phyloP scores from a whole-genome alignment of 2,888 invertebrate genomes.

The Gisinianus flammeolus region DNA sequence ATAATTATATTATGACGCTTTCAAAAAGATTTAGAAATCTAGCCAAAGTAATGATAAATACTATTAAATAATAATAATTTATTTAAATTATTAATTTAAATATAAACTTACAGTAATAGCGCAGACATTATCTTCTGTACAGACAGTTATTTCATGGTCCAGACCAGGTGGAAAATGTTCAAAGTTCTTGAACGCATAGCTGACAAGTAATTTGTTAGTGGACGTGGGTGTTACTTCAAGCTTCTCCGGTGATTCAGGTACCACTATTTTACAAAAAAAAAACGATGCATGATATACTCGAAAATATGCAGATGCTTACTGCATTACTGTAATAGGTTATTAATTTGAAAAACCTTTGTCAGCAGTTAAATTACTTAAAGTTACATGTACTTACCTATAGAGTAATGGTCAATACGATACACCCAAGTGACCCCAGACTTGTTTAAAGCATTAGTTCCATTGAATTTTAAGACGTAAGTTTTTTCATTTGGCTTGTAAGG shows the following conservation, averaged over 20 bases:
- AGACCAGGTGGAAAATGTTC: slow-evolving; percentile 52
- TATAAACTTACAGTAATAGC: slow-evolving; percentile 23
- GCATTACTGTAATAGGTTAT: no score
- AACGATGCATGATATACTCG: background rate
- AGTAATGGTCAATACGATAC: slow-evolving; percentile 47
- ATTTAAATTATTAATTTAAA: background rate
- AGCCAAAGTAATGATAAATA: no score
- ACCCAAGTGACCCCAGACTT: slow-evolving; percentile 51
- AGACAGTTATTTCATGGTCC: slow-evolving; percentile 50
- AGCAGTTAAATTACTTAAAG: no score
- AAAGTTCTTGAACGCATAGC: slow-evolving; percentile 52
- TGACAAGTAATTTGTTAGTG: slow-evolving; percentile 36
- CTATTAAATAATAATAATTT: no score
- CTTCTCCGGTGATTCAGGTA: slow-evolving; percentile 49
- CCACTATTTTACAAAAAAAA: slow-evolving; percentile 42
- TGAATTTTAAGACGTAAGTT: slow-evolving; percentile 68
- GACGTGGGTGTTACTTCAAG: slow-evolving; percentile 31
- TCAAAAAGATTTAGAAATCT: no score
- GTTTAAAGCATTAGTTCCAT: slow-evolving; percentile 68
- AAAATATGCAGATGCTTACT: no score
- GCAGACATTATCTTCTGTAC: slow-evolving; percentile 42
- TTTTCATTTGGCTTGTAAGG: slow-evolving; percentile 66
- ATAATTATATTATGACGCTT: background rate
- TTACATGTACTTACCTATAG: slow-evolving; percentile 54
- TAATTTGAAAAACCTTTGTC: no score